These are phyloP conservation scores for Oasisia sp. DNA, from an alignment of 2,888 invertebrate genomes.

Conservation along the genomic window DNA sequence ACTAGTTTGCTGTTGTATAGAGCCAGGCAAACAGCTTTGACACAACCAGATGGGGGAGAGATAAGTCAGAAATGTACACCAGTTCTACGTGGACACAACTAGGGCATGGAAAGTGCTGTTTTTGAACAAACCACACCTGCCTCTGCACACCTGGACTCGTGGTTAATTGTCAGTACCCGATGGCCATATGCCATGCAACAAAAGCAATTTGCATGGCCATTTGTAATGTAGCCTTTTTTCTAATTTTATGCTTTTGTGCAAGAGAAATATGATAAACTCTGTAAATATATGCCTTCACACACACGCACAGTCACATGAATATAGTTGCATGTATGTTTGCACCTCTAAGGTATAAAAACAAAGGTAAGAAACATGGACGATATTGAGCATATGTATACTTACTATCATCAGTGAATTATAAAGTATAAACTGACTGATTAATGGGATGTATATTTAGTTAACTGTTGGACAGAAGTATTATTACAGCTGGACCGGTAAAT, in stretches of 20 bases:
- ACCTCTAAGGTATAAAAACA: not conserved
- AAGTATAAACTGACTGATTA: too few relatives aligned
- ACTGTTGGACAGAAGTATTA: not conserved
- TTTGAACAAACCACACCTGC: not conserved
- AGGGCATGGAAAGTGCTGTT: not conserved
- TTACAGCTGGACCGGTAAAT: not conserved
- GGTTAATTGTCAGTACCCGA: not conserved
- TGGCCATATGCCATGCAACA: not conserved
- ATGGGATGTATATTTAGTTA: not conserved
- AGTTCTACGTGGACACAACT: not conserved
- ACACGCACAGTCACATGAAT: not conserved
- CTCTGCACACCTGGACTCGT: not conserved
- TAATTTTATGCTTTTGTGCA: not conserved
- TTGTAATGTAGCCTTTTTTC: conserved; percentile 3
- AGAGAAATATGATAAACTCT: not conserved
- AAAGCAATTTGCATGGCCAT: not conserved
- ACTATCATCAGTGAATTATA: too few relatives aligned
- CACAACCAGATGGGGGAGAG: not conserved
- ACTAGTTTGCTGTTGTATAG: not conserved
- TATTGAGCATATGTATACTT: not conserved
- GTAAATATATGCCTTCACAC: not conserved
- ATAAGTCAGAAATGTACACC: conserved; percentile 3
- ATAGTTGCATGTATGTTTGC: not conserved
- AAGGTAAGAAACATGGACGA: not conserved
- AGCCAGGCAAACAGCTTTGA: not conserved